phyloP scores from a whole-genome alignment of 2,113 vertebrate species.

The Tupaia tana region DNA sequence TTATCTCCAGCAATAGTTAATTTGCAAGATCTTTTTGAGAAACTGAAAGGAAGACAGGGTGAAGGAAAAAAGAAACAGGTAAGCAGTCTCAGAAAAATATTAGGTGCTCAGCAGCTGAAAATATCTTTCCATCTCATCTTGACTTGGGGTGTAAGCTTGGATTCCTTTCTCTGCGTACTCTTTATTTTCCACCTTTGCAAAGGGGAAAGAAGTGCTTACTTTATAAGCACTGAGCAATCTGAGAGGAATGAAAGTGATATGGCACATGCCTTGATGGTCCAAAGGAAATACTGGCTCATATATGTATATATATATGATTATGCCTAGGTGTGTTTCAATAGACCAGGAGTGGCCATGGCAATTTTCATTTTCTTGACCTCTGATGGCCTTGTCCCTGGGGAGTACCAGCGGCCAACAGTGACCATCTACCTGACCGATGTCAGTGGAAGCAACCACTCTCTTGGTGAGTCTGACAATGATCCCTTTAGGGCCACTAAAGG shows the following conservation, averaged over 20 bases:
- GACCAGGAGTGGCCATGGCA: conserved; percentile 89
- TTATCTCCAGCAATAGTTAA: neutral
- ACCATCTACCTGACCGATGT: conserved; percentile 89
- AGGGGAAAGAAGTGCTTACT: neutral
- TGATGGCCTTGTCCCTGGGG: conserved; percentile 87
- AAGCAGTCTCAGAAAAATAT: neutral
- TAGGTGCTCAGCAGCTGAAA: neutral
- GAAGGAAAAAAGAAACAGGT: neutral
- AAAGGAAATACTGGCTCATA: neutral
- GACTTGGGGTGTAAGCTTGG: neutral
- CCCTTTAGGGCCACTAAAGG: neutral
- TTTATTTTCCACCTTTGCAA: neutral
- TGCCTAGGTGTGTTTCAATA: conserved; percentile 92
- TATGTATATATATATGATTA: neutral
- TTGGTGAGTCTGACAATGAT: conserved; percentile 88
- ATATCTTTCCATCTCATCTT: neutral
- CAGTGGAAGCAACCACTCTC: conserved; percentile 88
- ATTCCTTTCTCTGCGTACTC: neutral
- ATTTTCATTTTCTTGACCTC: conserved; percentile 93
- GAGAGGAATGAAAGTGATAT: neutral
- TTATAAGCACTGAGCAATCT: neutral
- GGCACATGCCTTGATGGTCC: neutral
- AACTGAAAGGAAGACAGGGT: neutral
- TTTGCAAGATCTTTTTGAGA: conserved; percentile 15
- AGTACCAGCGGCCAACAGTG: conserved; percentile 86